Evolutionary conservation across 2,888 invertebrate genomes (phyloP).

Genomic region (Clostera curtula): DNA sequence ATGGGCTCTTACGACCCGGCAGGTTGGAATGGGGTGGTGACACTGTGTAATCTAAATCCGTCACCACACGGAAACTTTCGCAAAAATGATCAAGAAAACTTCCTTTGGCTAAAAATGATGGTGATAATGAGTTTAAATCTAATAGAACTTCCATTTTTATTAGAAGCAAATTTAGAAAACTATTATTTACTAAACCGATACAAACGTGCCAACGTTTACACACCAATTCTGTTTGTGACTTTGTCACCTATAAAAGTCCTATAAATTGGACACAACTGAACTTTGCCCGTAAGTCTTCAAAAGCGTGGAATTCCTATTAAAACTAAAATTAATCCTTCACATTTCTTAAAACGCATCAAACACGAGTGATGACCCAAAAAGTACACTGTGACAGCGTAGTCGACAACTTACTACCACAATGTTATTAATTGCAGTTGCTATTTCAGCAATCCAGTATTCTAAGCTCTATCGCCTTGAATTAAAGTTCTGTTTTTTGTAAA

Average conservation of each 20-base stretch:
- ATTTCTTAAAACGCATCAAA: constrained; percentile 63
- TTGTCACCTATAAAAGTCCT: constrained; percentile 30
- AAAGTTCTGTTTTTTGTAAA: constrained; percentile 17
- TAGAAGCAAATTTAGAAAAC: too few relatives aligned
- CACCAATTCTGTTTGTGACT: constrained; percentile 21
- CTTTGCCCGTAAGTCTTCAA: constrained; percentile 30
- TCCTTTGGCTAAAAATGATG: too few relatives aligned
- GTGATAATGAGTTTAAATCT: too few relatives aligned
- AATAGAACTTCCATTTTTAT: too few relatives aligned
- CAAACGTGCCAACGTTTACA: constrained; percentile 8
- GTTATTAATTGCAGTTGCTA: constrained; percentile 12
- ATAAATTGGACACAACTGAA: constrained; percentile 36
- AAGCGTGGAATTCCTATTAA: constrained; percentile 49
- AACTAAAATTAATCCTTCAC: constrained; percentile 57
- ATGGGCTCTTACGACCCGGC: too few relatives aligned
- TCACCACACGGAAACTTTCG: too few relatives aligned
- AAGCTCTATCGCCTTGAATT: constrained; percentile 7
- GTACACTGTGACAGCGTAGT: constrained; percentile 51
- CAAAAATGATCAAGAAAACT: too few relatives aligned
- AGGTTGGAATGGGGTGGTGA: too few relatives aligned
- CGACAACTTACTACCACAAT: constrained; percentile 53
- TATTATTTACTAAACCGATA: too few relatives aligned
- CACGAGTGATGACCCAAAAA: constrained; percentile 61
- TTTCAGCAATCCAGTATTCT: constrained; percentile 1
- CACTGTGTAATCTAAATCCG: too few relatives aligned